Percentiles rank a stretch among this genome's conserved stretches.
These are phyloP conservation scores for Paedocypris sp. DNA, from an alignment of 2,113 vertebrate genomes.

Conservation along the genomic window DNA sequence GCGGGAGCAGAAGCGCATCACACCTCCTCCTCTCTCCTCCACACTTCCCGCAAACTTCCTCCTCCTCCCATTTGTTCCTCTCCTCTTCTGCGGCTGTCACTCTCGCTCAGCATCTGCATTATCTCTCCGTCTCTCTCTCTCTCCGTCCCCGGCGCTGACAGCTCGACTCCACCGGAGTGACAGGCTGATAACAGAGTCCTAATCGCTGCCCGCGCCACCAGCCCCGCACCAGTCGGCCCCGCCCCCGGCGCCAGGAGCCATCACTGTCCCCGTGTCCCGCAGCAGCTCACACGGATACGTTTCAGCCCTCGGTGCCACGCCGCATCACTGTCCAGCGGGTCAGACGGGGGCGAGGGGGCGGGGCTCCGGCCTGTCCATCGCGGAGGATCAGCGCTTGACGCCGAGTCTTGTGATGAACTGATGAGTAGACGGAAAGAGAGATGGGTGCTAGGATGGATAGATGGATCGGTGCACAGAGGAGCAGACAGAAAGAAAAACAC, in stretches of 20 bases:
- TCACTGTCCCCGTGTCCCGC: constrained; percentile 32
- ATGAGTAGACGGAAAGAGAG: too few species aligned
- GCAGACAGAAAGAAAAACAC: too few species aligned
- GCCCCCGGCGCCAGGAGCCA: constrained; percentile 34
- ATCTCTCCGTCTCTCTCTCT: constrained; percentile 26
- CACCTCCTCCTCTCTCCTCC: too few species aligned
- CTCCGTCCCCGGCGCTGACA: constrained; percentile 23
- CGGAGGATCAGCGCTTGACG: too few species aligned
- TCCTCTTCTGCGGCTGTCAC: constrained; percentile 22
- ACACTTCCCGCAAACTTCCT: too few species aligned
- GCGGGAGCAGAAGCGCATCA: too few species aligned
- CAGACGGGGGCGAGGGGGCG: constrained; percentile 29
- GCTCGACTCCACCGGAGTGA: constrained; percentile 12
- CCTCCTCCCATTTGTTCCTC: background rate
- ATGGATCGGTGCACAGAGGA: too few species aligned
- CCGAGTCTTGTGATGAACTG: too few species aligned
- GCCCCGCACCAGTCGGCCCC: constrained; percentile 26
- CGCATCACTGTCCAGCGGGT: constrained; percentile 32
- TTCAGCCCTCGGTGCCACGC: constrained; percentile 20
- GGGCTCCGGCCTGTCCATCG: too few species aligned
- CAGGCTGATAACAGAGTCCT: constrained; percentile 33
- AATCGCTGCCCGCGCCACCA: constrained; percentile 36
- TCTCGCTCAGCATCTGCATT: constrained; percentile 32
- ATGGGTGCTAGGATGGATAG: too few species aligned
- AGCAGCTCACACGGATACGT: constrained; percentile 8